Evolutionary conservation across 2,888 invertebrate species (phyloP).

Genomic region (Monochamus alternatus): DNA sequence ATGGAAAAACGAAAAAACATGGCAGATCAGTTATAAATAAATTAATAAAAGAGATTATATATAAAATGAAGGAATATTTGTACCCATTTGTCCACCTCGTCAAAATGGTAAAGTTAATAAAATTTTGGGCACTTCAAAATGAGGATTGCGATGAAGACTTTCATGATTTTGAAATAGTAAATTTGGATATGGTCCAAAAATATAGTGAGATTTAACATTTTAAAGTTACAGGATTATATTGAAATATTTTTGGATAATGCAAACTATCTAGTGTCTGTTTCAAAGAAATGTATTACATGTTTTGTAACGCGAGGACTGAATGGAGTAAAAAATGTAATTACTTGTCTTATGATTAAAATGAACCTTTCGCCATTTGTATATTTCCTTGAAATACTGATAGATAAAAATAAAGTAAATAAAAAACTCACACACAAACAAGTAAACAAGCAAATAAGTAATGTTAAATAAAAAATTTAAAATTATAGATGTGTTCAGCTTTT

Average conservation of each 20-base stretch:
- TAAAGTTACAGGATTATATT: conserved; percentile 1
- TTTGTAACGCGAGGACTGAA: not conserved
- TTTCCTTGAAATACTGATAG: conserved; percentile 14
- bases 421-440: not conserved
- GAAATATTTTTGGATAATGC: conserved; percentile 7
- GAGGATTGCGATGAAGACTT: conserved; percentile 7
- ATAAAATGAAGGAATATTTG: conserved; percentile 10
- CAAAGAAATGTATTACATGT: not conserved
- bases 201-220: not conserved
- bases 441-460: not conserved
- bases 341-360: not conserved
- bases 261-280: not conserved
- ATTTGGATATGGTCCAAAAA: conserved; percentile 22
- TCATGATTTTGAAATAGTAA: conserved; percentile 23
- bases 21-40: conserved; percentile 9
- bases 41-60: not conserved
- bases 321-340: not conserved
- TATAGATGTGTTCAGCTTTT: not conserved
- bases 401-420: conserved; percentile 11
- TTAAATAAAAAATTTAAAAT: not conserved
- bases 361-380: conserved; percentile 8
- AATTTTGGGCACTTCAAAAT: not conserved
- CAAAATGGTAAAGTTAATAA: not conserved
- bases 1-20: not conserved
- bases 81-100: conserved; percentile 10